These are phyloP conservation scores for Heptranchias perlo DNA, from an alignment of 2,113 vertebrate species.

Conservation along the genomic window DNA sequence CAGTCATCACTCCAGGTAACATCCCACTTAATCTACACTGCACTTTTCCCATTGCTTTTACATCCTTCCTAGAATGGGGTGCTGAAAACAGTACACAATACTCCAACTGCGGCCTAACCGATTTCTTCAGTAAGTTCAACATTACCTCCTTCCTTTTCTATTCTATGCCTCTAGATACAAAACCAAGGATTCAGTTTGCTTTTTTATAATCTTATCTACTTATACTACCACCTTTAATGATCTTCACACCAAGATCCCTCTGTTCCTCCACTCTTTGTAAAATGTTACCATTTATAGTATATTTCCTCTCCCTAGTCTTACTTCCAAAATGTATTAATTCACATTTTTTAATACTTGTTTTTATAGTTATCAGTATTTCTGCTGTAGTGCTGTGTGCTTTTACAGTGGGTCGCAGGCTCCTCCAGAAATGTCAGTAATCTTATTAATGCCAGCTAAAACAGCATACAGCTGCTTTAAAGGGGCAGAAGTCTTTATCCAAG, in stretches of 20 bases:
- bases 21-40: not conserved
- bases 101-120: not conserved
- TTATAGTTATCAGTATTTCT: not conserved
- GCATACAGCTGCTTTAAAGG: not conserved
- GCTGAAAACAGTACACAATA: not conserved
- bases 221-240: not conserved
- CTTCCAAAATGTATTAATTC: not conserved
- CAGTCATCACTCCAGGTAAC: not conserved
- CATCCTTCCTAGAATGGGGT: not conserved
- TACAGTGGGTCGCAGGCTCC: not conserved
- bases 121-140: not conserved
- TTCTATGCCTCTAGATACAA: not conserved
- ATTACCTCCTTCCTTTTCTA: not conserved
- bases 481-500: not conserved
- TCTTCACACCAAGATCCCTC: not conserved
- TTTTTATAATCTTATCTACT: not conserved
- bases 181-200: not conserved
- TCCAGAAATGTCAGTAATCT: not conserved
- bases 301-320: not conserved
- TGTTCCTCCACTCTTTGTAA: not conserved
- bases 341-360: not conserved
- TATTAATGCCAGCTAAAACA: not conserved
- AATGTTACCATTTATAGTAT: too few relatives aligned
- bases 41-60: not conserved
- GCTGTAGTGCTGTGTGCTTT: not conserved